These are phyloP conservation scores for Hemiprocne comata DNA, from an alignment of 2,113 vertebrate species.

Conservation along the genomic window DNA sequence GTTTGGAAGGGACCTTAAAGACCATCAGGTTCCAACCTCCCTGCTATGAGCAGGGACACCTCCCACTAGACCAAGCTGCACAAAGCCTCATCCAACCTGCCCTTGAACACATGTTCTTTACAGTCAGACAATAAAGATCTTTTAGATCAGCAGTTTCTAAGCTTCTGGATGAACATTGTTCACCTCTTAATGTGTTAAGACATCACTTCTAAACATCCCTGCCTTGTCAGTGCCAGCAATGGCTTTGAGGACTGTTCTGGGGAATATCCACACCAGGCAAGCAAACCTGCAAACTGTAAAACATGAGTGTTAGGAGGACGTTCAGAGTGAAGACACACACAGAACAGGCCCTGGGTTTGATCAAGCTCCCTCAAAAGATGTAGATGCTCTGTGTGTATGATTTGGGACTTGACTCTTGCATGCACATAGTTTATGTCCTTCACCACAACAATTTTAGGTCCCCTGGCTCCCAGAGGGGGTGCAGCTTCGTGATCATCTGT, in stretches of 20 bases:
- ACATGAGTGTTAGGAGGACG: fast-evolving
- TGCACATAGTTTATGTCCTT: not conserved
- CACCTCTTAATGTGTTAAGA: not conserved
- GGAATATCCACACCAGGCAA: not conserved
- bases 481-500: not conserved
- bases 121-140: not conserved
- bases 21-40: no score
- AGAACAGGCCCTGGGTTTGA: not conserved
- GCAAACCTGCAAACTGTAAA: not conserved
- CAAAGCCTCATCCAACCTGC: no score
- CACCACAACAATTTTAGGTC: not conserved
- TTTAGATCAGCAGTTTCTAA: not conserved
- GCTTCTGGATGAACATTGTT: not conserved
- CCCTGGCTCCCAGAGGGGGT: not conserved
- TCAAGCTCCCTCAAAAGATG: not conserved
- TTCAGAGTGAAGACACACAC: not conserved
- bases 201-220: not conserved
- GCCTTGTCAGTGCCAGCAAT: not conserved
- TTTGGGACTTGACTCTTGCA: not conserved
- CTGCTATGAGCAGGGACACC: no score
- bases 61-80: no score
- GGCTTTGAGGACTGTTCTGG: not conserved
- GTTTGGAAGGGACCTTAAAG: no score
- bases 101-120: not conserved
- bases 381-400: not conserved